Base-by-base conservation (phyloP, 1,140 invertebrate species). In the Drosophila elegans region DNA sequence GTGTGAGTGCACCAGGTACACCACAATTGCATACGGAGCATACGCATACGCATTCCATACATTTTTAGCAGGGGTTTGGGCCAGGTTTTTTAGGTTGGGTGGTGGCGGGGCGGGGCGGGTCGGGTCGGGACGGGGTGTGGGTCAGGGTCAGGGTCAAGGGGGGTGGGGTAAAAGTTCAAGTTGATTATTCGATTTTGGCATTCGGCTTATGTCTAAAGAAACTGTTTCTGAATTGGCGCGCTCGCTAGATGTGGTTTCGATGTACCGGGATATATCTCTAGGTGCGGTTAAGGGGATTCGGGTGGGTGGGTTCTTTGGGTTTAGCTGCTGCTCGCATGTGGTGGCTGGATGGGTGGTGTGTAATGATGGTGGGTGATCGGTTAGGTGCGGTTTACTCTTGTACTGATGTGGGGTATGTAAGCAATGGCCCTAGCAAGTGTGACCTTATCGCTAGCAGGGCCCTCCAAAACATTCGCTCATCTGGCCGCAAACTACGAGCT, bases 101-200 rank as follows among this genome's bases (percentile, higher is more conserved):
- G 46, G 49, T 55, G 61, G 39, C 3, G 51, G 61, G 73, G 36
- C 53, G 62, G n/a, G 62, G 77, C 3, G 41, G 66, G 63, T 55
- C 48, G 49, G 72, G 67, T 16, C 46, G 49, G 59, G 61, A 39
- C 4, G 51, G 61, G 73, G 36, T 56, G 62, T 16, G 62, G 77
- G 45, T 56, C 45, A 48, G 49, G 75, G 59, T 61, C 29, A 32
- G 29, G 16, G 16, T 21, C 45, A 51, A n/a, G n/a, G 71, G 63
- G 62, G 74, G 45, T 56, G 86, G 74, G 75, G 76, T 79, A 78
- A 75, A 86, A 91, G 82, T 74, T 60, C 68, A 80, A 83, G 74
- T 91, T 91, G 74, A 91, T 91, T 91, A 91, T 85, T 91, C 77
- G 75, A 66, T 88, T 90, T 90, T 60, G 56, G 63, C 80, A 80